These are phyloP conservation scores for Pachyseris speciosa DNA, from an alignment of 64 coral and sea anemone species.

Conservation along the genomic window DNA sequence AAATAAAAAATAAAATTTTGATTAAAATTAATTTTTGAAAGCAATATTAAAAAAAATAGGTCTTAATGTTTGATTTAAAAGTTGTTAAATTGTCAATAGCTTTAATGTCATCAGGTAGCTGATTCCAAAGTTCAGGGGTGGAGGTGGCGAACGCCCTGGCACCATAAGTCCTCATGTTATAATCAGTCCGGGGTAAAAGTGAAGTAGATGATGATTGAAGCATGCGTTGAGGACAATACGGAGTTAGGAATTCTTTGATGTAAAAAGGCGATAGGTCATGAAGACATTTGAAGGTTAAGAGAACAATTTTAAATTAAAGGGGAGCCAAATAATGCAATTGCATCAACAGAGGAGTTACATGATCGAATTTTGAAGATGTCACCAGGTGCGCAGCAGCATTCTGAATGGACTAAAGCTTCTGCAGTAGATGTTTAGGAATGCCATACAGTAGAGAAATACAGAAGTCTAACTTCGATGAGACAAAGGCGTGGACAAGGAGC, in stretches of 20 bases:
- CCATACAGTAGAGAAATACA: slow-evolving; percentile 27
- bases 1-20: no score
- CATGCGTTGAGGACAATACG: neutral
- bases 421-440: neutral
- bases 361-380: neutral
- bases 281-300: slow-evolving; percentile 18
- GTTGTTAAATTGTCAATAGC: neutral
- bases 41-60: neutral
- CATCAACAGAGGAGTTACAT: slow-evolving; percentile 17
- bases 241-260: neutral
- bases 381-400: slow-evolving; percentile 20
- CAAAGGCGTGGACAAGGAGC: slow-evolving; percentile 45
- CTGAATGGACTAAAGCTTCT: slow-evolving; percentile 14
- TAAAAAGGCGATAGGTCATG: no score
- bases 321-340: neutral
- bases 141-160: neutral
- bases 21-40: no score
- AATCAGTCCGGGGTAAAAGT: neutral
- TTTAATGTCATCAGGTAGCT: neutral
- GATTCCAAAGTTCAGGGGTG: neutral
- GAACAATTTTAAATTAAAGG: slow-evolving; percentile 9
- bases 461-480: slow-evolving; percentile 14
- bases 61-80: neutral
- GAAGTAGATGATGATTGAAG: neutral
- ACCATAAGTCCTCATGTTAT: neutral